Percentiles rank a stretch among this genome's conserved stretches.
These are phyloP conservation scores for Poliocrania exsul DNA, from an alignment of 2,797 vertebrate genomes.

Conservation along the genomic window DNA sequence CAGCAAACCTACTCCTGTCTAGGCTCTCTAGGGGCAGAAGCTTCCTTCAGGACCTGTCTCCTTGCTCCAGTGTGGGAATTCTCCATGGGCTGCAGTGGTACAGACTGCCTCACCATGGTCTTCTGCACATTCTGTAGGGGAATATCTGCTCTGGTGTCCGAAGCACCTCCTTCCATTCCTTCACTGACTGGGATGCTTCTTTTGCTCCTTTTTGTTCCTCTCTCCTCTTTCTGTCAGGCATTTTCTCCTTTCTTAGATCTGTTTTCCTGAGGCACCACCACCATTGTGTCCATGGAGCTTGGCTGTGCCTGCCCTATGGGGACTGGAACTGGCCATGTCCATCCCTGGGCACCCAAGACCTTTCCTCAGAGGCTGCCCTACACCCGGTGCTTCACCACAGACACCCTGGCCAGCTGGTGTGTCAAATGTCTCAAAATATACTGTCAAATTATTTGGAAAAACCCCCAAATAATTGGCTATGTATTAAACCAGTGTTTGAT, in stretches of 20 bases:
- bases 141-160: background rate
- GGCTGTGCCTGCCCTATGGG: fast-evolving
- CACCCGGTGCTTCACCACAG: fast-evolving
- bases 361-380: background rate
- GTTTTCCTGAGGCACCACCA: fast-evolving
- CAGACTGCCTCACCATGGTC: background rate
- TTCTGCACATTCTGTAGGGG: background rate
- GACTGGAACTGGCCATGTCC: background rate
- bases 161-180: background rate
- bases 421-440: background rate
- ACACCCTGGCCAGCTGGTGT: fast-evolving
- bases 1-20: background rate
- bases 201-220: background rate
- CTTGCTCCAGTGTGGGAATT: background rate
- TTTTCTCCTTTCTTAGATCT: fast-evolving
- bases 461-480: fast-evolving
- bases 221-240: background rate
- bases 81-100: background rate
- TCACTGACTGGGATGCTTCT: background rate
- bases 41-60: background rate
- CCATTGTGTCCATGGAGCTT: fast-evolving
- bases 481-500: background rate
- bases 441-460: background rate
- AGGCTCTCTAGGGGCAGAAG: background rate
- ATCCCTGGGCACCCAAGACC: too few species aligned